Base-by-base conservation (phyloP, 2,113 vertebrate genomes). In the Heterochromis multidens region DNA sequence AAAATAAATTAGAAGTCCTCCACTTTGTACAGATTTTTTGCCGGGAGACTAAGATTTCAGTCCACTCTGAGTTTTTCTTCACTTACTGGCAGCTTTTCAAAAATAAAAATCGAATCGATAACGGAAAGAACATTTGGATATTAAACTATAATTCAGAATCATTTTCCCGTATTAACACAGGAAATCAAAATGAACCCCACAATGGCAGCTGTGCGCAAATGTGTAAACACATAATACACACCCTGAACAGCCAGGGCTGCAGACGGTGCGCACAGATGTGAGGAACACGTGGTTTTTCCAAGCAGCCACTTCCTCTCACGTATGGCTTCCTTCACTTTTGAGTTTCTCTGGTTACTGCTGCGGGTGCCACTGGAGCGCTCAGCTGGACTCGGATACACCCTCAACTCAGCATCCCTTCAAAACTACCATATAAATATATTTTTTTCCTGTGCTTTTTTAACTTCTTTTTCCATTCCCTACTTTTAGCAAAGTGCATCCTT, bases 211-310 rank as follows among this genome's bases (percentile, higher is more conserved):
- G 67, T 37, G 33, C 13, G 7, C 58, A 14, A 25, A 21, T 9
- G 33, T 78, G 27, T n/a, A 74, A 76, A 57, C 58, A 70, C 31
- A 81, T 29, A 27, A 58, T 43, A 37, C 81, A 31, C 79, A 59
- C 60, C 25, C 46, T 46, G 21, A 23, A 13, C 17, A 31, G 5
- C 1, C 31, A 33, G 40, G 21, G 37, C 61, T 43, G 77, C 84
- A 86, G 78, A 79, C 65, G 59, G 84, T 85, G 85, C 82, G 49
- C 49, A 88, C 93, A 93, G 92, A 95, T 95, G 93, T 94, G 91
- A 35, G 92, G 94, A 93, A 87, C 95, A 96, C 95, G 95, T 95
- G 95, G 93, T 95, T 90, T 89, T 80, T 82, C 79, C 81, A 63
- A 83, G 87, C 92, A 91, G 91, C 87, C 87, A 87, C 92, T 93